phyloP scores from a whole-genome alignment of 2,797 vertebrate genomes.

The Sardinella longiceps region DNA sequence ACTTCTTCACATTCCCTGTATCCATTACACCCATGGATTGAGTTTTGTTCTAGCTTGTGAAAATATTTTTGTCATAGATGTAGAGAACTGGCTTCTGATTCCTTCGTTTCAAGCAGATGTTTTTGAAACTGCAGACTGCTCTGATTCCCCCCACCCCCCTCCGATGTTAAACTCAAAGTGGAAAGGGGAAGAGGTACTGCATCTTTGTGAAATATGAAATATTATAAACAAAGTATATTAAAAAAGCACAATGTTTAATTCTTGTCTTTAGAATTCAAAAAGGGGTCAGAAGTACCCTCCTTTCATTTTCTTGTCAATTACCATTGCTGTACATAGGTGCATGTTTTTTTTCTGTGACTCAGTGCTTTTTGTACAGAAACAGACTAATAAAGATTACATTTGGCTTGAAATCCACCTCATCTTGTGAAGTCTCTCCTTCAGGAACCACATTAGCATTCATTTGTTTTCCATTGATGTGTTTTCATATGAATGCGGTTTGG shows the following conservation, averaged over 20 bases:
- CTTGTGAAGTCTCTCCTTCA: slow-evolving; percentile 29
- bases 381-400: slow-evolving; percentile 84
- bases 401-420: slow-evolving; percentile 69
- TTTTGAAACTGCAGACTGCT: slow-evolving; percentile 56
- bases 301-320: slow-evolving; percentile 64
- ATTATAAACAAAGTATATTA: slow-evolving; percentile 82
- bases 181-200: slow-evolving; percentile 71
- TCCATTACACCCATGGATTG: slow-evolving; percentile 47
- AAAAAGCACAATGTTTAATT: slow-evolving; percentile 84
- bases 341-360: slow-evolving; percentile 77
- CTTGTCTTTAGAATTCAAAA: slow-evolving; percentile 72
- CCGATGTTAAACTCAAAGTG: slow-evolving; percentile 71
- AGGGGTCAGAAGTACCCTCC: slow-evolving; percentile 40
- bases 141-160: slow-evolving; percentile 46
- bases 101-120: slow-evolving; percentile 50
- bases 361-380: slow-evolving; percentile 85
- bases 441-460: slow-evolving; percentile 11
- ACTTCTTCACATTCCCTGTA: slow-evolving; percentile 35
- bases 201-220: slow-evolving; percentile 82
- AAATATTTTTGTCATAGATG: slow-evolving; percentile 56
- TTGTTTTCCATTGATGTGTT: not conserved
- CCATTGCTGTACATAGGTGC: slow-evolving; percentile 82
- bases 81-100: slow-evolving; percentile 62
- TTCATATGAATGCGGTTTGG: not conserved
- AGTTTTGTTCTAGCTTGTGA: slow-evolving; percentile 57